phyloP scores from a whole-genome alignment of 2,888 invertebrate species.

The Euplagia quadripunctaria region DNA sequence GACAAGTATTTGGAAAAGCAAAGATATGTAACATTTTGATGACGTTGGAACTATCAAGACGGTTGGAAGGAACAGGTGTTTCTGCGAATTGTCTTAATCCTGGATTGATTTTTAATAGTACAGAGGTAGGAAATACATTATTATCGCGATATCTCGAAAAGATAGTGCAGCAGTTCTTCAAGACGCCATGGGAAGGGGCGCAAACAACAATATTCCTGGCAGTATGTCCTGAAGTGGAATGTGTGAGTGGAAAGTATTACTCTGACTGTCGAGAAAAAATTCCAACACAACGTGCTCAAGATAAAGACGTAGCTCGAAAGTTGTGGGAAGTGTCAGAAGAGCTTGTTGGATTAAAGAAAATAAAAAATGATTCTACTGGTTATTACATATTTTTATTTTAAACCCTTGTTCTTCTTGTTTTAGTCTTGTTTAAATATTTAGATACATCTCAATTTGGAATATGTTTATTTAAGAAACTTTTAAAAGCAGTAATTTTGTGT shows the following conservation, averaged over 20 bases:
- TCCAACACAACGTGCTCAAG: constrained; percentile 74
- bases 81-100: constrained; percentile 94
- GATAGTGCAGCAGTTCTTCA: constrained; percentile 58
- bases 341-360: constrained; percentile 62
- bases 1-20: constrained; percentile 78
- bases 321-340: constrained; percentile 87
- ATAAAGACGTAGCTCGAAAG: constrained; percentile 84
- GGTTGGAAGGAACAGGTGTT: constrained; percentile 90
- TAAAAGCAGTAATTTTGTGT: no score
- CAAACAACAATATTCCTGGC: constrained; percentile 87
- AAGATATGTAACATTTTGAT: constrained; percentile 93
- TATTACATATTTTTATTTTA: constrained; percentile 9
- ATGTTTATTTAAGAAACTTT: not conserved
- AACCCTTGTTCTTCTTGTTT: not conserved
- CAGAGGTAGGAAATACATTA: not conserved
- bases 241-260: constrained; percentile 89
- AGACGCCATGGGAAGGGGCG: constrained; percentile 72
- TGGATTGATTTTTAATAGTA: constrained; percentile 80
- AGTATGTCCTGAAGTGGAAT: constrained; percentile 83
- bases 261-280: constrained; percentile 83
- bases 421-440: not conserved
- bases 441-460: not conserved
- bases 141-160: not conserved
- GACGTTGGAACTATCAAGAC: constrained; percentile 90
- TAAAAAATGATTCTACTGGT: constrained; percentile 9